Evolutionary conservation across 2,797 vertebrate genomes (phyloP).

Genomic region (Furcifer pardalis): DNA sequence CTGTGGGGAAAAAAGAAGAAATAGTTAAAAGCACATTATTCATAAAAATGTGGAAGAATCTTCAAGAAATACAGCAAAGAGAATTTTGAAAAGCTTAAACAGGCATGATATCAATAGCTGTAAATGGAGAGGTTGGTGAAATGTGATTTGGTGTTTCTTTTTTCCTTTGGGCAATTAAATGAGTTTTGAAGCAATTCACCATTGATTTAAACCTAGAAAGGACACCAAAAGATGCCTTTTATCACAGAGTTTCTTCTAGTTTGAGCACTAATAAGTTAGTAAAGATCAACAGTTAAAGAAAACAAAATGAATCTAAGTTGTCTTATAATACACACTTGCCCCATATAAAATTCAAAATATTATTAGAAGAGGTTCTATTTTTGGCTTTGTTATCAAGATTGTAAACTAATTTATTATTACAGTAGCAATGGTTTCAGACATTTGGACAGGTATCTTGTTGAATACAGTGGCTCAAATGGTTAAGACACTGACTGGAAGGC

Average conservation of each 20-base stretch:
- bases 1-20: not conserved
- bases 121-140: slow-evolving; percentile 72
- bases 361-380: slow-evolving; percentile 23
- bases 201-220: slow-evolving; percentile 74
- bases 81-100: slow-evolving; percentile 66
- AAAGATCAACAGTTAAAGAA: slow-evolving; percentile 67
- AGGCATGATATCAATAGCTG: slow-evolving; percentile 65
- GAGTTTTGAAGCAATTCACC: slow-evolving; percentile 75
- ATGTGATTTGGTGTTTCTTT: slow-evolving; percentile 78
- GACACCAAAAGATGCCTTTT: slow-evolving; percentile 65
- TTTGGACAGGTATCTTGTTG: not conserved
- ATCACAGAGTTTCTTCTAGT: slow-evolving; percentile 71
- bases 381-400: slow-evolving; percentile 31
- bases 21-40: not conserved
- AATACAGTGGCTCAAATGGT: too few relatives aligned
- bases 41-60: slow-evolving; percentile 32
- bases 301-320: slow-evolving; percentile 63
- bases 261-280: slow-evolving; percentile 72
- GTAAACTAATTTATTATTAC: not conserved
- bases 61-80: slow-evolving; percentile 46
- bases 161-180: slow-evolving; percentile 82
- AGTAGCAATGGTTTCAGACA: too few relatives aligned
- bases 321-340: slow-evolving; percentile 40
- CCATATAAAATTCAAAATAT: slow-evolving; percentile 45
- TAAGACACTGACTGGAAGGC: too few relatives aligned